Percentiles rank a stretch among this genome's conserved stretches.
These are phyloP conservation scores for Chamaea fasciata DNA, from an alignment of 2,113 vertebrate species.

Conservation along the genomic window DNA sequence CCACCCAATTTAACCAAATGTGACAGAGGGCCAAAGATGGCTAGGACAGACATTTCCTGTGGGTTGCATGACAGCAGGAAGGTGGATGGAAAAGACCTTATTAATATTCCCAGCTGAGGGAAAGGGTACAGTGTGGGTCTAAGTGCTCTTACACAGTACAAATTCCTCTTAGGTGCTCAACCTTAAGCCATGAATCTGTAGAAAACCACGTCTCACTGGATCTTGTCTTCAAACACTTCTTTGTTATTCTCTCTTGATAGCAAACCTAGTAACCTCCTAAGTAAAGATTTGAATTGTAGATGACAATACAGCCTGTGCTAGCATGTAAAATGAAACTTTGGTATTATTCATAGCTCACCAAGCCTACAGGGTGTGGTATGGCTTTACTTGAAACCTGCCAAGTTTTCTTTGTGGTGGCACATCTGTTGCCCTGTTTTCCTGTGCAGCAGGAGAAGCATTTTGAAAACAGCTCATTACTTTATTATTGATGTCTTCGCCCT, in stretches of 20 bases:
- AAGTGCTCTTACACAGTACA: background rate
- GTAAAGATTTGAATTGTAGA: slow-evolving; percentile 38
- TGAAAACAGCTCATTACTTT: background rate
- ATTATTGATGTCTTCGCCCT: background rate
- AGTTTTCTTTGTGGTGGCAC: background rate
- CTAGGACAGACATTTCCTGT: background rate
- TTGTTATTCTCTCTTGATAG: background rate
- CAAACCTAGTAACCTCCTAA: slow-evolving; percentile 5
- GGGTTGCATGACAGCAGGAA: background rate
- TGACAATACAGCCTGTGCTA: slow-evolving; percentile 10
- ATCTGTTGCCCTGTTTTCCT: background rate
- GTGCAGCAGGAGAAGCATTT: background rate
- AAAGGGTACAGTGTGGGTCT: background rate
- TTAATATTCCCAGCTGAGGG: background rate
- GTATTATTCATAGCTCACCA: background rate
- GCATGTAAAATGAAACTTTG: background rate
- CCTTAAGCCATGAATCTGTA: background rate
- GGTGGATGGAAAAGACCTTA: background rate
- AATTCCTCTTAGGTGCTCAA: background rate
- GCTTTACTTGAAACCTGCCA: background rate
- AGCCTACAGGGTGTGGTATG: background rate
- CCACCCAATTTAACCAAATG: background rate
- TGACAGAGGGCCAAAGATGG: background rate
- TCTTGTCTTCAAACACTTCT: background rate
- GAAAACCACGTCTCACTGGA: background rate